Conservation (phyloP, 2,888 invertebrate genomes). For the Caprella mutica region DNA sequence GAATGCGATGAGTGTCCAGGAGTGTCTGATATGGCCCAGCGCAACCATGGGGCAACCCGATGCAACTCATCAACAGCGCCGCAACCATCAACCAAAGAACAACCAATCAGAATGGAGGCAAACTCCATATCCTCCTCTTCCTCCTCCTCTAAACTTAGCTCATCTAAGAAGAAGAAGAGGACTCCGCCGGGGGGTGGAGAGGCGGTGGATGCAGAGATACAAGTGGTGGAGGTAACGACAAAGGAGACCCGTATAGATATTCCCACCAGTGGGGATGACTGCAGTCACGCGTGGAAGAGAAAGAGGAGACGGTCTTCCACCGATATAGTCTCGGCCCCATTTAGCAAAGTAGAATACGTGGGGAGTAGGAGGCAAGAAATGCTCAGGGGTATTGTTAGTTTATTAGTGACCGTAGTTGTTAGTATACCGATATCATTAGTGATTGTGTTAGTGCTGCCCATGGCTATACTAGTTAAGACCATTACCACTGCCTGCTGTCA, state of each 20-base stretch:
- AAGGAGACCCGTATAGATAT: slow-evolving; percentile 23
- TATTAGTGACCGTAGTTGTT: slow-evolving; percentile 42
- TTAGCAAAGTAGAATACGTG: slow-evolving; percentile 41
- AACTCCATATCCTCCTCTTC: neutral
- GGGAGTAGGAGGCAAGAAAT: slow-evolving; percentile 41
- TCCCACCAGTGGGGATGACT: slow-evolving; percentile 40
- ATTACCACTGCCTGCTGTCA: slow-evolving; percentile 38
- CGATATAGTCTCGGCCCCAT: slow-evolving; percentile 40
- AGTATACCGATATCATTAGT: slow-evolving; percentile 40
- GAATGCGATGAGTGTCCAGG: slow-evolving; percentile 7
- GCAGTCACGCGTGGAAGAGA: slow-evolving; percentile 36
- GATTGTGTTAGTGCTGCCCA: slow-evolving; percentile 41
- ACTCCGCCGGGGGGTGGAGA: neutral
- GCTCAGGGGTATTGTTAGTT: slow-evolving; percentile 41
- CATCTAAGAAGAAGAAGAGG: neutral
- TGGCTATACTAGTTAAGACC: slow-evolving; percentile 33
- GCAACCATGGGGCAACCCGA: neutral
- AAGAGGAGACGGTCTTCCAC: slow-evolving; percentile 21
- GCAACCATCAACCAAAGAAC: neutral
- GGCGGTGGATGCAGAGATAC: slow-evolving; percentile 1
- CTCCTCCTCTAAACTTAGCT: neutral
- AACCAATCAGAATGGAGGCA: neutral
- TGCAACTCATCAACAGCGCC: neutral
- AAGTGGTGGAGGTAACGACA: neutral
- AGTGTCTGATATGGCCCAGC: slow-evolving; percentile 8